Percentiles rank a stretch among this genome's conserved stretches.
Evolutionary conservation across 2,113 vertebrate species (phyloP).

Genomic region (Xerus inauris): DNA sequence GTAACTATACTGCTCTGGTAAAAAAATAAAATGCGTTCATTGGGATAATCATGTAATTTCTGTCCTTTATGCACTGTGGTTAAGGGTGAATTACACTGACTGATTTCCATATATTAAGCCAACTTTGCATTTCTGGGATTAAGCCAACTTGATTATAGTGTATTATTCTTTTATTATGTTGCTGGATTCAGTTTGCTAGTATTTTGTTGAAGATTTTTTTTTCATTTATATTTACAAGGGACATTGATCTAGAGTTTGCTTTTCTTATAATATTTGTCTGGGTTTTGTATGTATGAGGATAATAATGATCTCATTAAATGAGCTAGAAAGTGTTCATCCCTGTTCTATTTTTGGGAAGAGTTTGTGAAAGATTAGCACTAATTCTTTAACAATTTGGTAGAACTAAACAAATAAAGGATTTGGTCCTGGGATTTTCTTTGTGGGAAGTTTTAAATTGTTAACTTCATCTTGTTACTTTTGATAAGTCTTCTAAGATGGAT

Average conservation of each 20-base stretch:
- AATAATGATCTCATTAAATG: neutral
- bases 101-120: neutral
- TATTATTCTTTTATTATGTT: neutral
- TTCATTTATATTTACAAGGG: neutral
- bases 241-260: neutral
- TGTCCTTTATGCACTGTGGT: neutral
- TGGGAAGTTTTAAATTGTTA: constrained; percentile 4
- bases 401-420: neutral
- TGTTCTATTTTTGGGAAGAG: neutral
- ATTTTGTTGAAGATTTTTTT: neutral
- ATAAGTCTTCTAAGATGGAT: neutral
- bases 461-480: constrained; percentile 26
- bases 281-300: neutral
- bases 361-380: neutral
- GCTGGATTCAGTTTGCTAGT: neutral
- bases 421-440: neutral
- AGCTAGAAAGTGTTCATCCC: neutral
- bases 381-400: neutral
- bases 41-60: neutral
- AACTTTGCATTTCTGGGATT: neutral
- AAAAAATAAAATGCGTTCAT: neutral
- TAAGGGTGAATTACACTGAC: neutral
- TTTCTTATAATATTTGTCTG: neutral
- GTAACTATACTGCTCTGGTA: no score
- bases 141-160: neutral